Evolutionary conservation across 2,888 invertebrate genomes (phyloP).

Genomic region (Gymnocheta viridis): DNA sequence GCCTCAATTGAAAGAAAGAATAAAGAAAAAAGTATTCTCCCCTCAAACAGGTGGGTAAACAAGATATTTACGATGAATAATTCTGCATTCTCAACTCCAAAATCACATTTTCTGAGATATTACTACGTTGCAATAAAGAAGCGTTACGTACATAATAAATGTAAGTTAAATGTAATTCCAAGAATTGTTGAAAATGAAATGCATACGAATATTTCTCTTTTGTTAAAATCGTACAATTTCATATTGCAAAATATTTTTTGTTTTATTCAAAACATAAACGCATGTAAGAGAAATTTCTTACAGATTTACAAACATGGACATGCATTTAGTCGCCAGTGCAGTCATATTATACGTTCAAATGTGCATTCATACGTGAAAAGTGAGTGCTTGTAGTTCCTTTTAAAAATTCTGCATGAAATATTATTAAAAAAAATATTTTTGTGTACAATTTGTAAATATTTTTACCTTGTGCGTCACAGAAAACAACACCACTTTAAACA

Average conservation of each 20-base stretch:
- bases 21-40: too few species aligned
- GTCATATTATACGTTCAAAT: neutral
- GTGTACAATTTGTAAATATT: neutral
- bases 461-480: neutral
- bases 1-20: too few species aligned
- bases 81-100: too few species aligned
- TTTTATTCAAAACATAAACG: neutral
- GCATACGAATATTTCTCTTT: neutral
- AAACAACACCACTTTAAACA: neutral
- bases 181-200: neutral
- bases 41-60: too few species aligned
- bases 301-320: neutral
- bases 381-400: neutral
- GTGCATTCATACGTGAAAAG: neutral
- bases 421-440: constrained; percentile 4
- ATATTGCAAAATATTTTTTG: neutral
- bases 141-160: too few species aligned
- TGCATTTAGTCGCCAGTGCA: neutral
- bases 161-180: too few species aligned
- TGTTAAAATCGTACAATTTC: neutral
- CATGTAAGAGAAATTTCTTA: neutral
- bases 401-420: neutral
- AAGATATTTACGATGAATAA: too few species aligned
- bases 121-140: too few species aligned
- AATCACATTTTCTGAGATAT: too few species aligned